A percentile compares a stretch with the other conserved stretches of the same genome.
These are phyloP conservation scores for Takifugu rubripes DNA, from an alignment of 2,797 vertebrate genomes.

Conservation along the genomic window DNA sequence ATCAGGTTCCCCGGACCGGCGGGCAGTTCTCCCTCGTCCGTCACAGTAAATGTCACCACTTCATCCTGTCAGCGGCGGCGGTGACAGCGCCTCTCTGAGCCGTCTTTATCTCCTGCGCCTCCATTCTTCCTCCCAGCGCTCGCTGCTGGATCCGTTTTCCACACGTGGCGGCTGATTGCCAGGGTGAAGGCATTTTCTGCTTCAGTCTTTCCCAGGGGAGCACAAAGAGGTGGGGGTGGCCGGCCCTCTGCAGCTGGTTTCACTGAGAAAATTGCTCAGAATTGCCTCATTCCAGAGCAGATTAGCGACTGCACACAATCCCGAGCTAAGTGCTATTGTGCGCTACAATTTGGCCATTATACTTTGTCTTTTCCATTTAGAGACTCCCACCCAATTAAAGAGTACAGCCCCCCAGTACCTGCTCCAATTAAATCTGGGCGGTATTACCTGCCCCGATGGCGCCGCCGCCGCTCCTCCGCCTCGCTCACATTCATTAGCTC, in stretches of 20 bases:
- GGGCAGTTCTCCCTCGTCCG: conserved; percentile 76
- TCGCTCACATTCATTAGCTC: conserved; percentile 90
- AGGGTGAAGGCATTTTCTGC: conserved; percentile 97
- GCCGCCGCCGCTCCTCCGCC: conserved; percentile 82
- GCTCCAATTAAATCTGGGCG: conserved; percentile 97
- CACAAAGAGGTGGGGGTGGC: conserved; percentile 70
- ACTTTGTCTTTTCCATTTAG: conserved; percentile 98
- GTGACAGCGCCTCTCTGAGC: conserved; percentile 12
- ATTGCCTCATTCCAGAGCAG: conserved; percentile 94
- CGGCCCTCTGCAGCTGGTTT: too few relatives aligned
- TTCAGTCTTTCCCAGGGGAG: conserved; percentile 99
- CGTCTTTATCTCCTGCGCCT: too few relatives aligned
- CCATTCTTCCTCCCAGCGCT: conserved; percentile 16
- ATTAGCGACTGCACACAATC: conserved; percentile 99
- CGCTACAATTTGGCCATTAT: conserved; percentile 99
- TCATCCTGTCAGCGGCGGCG: conserved; percentile 81
- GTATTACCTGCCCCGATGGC: conserved; percentile 95
- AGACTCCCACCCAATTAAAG: conserved; percentile 90
- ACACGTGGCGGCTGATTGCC: conserved; percentile 98
- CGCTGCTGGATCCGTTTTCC: conserved; percentile 93
- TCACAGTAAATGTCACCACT: conserved; percentile 97
- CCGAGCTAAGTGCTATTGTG: conserved; percentile 88
- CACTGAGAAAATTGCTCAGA: too few relatives aligned
- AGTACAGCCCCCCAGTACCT: conserved; percentile 84
- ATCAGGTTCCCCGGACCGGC: too few relatives aligned